Base-by-base conservation (phyloP, 2,888 invertebrate genomes). In the Pelosia muscerda region DNA sequence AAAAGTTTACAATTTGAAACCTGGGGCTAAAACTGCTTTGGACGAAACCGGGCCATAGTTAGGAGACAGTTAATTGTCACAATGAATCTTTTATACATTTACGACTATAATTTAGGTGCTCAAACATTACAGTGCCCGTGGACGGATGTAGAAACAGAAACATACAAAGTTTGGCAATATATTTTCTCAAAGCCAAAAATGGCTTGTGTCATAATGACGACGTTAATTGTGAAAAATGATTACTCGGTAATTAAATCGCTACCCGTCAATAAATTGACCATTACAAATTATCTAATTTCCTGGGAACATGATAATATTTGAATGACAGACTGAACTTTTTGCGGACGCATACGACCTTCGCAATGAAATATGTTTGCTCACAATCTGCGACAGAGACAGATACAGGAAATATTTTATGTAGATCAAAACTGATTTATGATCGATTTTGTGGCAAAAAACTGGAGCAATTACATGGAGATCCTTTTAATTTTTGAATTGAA, bases 331-430 rank as follows among this genome's bases (percentile, higher is more conserved):
- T 53, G 61, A 59, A 54, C 74, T 80, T 78, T 79, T 80, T 77
- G 72, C 64, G 64, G 62, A 76, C 71, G 65, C 68, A 19, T 49
- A 1, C 26, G 66, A 31, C 86, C 85, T 85, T 84, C 81, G 69
- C 38, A 63, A 65, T 69, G 67, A 58, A 49, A 65, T 68, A 68
- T 72, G 23, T 60, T 42, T 72, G 71, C 71, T 77, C 67, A 73
- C 72, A 79, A 74, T 71, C 77, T 78, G 69, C 42, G 83, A 90
- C 69, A 71, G 84, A 84, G 87, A 89, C 54, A 78, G 76, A 74
- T 59, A 81, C 84, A 90, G 91, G 91, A 90, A 92, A 74, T 83
- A 73, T 66, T 72, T 76, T 65, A 78, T 74, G 49, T 79, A 82
- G 77, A 85, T 83, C 82, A 81, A 71, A 61, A 72, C 57, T n/a